Conservation (phyloP, 2,113 vertebrate genomes). For the Chaetodon trifascialis region DNA sequence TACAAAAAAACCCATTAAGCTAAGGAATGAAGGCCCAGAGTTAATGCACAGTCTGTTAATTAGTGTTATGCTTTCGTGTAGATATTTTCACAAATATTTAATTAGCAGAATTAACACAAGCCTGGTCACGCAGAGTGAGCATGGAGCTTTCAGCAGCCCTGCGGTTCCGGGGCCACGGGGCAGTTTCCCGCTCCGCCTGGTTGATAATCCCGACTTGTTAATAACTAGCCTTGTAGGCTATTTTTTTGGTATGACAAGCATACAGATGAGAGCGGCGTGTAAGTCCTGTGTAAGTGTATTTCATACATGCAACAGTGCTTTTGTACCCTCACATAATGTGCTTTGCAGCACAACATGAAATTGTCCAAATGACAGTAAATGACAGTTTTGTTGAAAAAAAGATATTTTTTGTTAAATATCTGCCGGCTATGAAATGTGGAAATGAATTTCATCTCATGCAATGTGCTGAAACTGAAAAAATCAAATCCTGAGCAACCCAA, state of each 20-base stretch:
- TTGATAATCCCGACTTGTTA: too few relatives aligned
- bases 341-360: neutral
- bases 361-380: neutral
- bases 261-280: too few relatives aligned
- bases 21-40: neutral
- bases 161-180: neutral
- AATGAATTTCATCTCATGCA: neutral
- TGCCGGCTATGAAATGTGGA: neutral
- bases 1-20: neutral
- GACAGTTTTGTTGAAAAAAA: neutral
- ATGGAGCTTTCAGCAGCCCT: neutral
- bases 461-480: too few relatives aligned
- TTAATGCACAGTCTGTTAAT: neutral
- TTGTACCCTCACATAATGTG: neutral
- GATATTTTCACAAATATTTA: neutral
- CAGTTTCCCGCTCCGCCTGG: neutral
- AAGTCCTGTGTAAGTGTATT: too few relatives aligned
- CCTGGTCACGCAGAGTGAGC: neutral
- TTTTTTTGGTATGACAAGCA: too few relatives aligned
- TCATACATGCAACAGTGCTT: neutral
- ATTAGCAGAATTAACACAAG: neutral
- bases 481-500: slow-evolving; percentile 14
- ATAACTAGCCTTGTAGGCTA: too few relatives aligned
- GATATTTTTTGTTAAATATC: neutral
- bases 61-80: neutral